Percentiles rank a stretch among this genome's conserved stretches.
Evolutionary conservation across 2,113 vertebrate species (phyloP).

Genomic region (Gambusia holbrooki): DNA sequence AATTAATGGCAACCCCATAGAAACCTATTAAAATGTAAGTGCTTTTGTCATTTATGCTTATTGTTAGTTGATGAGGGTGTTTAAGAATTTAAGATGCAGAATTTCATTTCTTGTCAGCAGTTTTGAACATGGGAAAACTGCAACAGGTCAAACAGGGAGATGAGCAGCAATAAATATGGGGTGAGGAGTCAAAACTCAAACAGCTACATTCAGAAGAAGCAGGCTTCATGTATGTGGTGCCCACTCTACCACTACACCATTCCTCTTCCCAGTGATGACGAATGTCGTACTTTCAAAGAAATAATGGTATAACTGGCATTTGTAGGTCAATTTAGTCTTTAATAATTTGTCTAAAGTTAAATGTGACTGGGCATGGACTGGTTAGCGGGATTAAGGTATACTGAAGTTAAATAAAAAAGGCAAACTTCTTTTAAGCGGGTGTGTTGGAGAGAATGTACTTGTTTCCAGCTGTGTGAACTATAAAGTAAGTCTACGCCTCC

Average conservation of each 20-base stretch:
- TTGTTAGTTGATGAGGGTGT: no score
- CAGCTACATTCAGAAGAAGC: background rate
- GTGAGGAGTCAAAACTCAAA: background rate
- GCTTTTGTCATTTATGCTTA: no score
- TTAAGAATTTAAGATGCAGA: no score
- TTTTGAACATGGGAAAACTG: no score
- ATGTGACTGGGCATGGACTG: background rate
- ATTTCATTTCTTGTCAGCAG: no score
- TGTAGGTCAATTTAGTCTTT: background rate
- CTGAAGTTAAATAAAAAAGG: background rate
- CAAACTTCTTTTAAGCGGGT: no score
- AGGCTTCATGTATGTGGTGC: background rate
- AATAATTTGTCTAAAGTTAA: background rate
- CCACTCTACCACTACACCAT: background rate
- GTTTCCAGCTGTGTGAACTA: no score
- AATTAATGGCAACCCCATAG: no score
- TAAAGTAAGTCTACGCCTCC: no score
- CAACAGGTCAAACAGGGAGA: no score
- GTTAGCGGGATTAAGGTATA: no score
- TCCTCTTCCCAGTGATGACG: background rate
- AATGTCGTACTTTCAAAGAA: background rate
- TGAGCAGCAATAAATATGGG: background rate
- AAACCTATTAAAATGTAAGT: no score
- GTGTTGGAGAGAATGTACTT: background rate
- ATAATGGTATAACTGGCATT: background rate